These are phyloP conservation scores for Gambusia affinis DNA, from an alignment of 2,113 vertebrate genomes.

Conservation along the genomic window DNA sequence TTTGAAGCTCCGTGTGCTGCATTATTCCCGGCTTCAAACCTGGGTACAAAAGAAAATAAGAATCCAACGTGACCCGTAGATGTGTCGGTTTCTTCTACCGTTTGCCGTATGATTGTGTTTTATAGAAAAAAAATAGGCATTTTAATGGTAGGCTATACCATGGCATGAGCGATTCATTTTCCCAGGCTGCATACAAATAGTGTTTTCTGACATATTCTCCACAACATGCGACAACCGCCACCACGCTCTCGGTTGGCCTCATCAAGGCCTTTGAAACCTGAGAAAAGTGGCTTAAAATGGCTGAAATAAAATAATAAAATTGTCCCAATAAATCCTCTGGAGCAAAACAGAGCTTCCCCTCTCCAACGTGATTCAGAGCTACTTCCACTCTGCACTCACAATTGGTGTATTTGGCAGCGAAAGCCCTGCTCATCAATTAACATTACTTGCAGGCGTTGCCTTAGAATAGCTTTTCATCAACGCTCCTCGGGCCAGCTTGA, in stretches of 20 bases:
- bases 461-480: constrained; percentile 1
- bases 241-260: constrained; percentile 28
- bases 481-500: background rate
- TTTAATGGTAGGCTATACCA: background rate
- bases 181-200: background rate
- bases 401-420: constrained; percentile 28
- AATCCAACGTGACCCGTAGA: background rate
- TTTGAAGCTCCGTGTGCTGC: no score
- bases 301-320: constrained; percentile 25
- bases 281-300: constrained; percentile 4
- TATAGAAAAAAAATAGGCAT: background rate
- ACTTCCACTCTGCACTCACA: constrained; percentile 24
- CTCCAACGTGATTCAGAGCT: constrained; percentile 6
- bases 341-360: background rate
- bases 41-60: background rate
- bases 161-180: no score
- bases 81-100: background rate
- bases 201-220: background rate
- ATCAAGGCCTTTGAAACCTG: constrained; percentile 8
- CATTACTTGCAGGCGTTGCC: constrained; percentile 12
- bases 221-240: background rate
- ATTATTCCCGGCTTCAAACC: no score
- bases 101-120: background rate
- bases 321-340: constrained; percentile 11
- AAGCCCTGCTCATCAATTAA: constrained; percentile 21